Conservation (phyloP, 2,888 invertebrate genomes). For the Norana najaformis region DNA sequence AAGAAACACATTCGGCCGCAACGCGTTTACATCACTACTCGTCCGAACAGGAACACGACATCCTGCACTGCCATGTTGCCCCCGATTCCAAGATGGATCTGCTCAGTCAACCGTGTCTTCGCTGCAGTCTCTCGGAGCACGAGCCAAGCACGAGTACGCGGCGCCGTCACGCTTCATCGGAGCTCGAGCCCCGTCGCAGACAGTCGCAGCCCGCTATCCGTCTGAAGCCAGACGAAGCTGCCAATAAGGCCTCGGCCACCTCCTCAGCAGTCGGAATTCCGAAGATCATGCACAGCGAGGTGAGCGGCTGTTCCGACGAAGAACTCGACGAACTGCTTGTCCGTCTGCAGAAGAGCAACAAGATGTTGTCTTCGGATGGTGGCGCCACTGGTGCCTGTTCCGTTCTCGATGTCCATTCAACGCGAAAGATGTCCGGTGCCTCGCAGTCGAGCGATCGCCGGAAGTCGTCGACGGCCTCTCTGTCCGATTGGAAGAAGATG, state of each 20-base stretch:
- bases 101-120: neutral
- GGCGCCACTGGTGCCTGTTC: neutral
- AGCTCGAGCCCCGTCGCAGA: neutral
- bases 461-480: neutral
- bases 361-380: neutral
- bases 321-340: neutral
- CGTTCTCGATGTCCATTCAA: neutral
- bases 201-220: neutral
- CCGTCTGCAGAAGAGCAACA: neutral
- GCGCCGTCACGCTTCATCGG: neutral
- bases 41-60: constrained; percentile 4
- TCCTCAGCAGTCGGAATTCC: neutral
- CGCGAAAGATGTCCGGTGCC: neutral
- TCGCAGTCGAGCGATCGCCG: constrained; percentile 17
- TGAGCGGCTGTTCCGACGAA: neutral
- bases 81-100: neutral
- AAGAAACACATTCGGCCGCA: neutral
- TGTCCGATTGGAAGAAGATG: neutral
- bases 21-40: neutral
- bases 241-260: neutral
- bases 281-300: neutral
- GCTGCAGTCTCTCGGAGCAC: neutral
- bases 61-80: neutral
- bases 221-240: neutral
- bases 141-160: neutral